phyloP scores from a whole-genome alignment of 2,113 vertebrate species.

The Cygnus atratus region DNA sequence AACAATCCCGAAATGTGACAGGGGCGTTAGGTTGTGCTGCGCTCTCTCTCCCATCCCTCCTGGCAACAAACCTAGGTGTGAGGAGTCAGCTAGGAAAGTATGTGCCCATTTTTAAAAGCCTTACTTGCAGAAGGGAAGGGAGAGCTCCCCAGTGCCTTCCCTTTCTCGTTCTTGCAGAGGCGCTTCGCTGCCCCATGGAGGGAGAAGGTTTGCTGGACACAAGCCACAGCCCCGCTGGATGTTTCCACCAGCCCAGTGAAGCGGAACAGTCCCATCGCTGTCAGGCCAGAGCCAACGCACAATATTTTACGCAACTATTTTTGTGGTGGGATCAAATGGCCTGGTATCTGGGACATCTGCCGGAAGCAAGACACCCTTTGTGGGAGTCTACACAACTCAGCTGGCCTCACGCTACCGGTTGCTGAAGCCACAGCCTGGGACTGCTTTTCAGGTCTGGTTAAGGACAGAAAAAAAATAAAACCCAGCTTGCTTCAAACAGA shows the following conservation, averaged over 20 bases:
- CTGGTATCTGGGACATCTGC: constrained; percentile 88
- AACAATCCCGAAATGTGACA: not conserved
- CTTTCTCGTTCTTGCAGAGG: not conserved
- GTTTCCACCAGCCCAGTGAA: not conserved
- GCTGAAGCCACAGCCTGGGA: constrained; percentile 84
- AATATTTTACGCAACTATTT: constrained; percentile 80
- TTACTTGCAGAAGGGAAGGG: not conserved
- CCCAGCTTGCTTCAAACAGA: constrained; percentile 54
- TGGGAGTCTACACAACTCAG: constrained; percentile 82
- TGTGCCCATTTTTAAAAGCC: not conserved
- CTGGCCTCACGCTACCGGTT: constrained; percentile 69
- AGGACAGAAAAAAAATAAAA: constrained; percentile 55
- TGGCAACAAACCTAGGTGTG: not conserved
- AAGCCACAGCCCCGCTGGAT: not conserved
- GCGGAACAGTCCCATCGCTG: constrained; percentile 3
- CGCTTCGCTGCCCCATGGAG: not conserved
- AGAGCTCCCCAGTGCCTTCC: not conserved
- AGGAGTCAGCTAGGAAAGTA: not conserved
- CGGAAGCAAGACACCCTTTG: constrained; percentile 89
- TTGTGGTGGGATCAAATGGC: constrained; percentile 86
- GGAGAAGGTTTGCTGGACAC: not conserved
- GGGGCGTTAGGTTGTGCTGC: not conserved
- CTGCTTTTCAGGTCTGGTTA: constrained; percentile 71
- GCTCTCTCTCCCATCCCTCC: not conserved
- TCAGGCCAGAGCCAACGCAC: constrained; percentile 42